Evolutionary conservation across 2,888 invertebrate genomes (phyloP).

Genomic region (Agriopis leucophaearia): DNA sequence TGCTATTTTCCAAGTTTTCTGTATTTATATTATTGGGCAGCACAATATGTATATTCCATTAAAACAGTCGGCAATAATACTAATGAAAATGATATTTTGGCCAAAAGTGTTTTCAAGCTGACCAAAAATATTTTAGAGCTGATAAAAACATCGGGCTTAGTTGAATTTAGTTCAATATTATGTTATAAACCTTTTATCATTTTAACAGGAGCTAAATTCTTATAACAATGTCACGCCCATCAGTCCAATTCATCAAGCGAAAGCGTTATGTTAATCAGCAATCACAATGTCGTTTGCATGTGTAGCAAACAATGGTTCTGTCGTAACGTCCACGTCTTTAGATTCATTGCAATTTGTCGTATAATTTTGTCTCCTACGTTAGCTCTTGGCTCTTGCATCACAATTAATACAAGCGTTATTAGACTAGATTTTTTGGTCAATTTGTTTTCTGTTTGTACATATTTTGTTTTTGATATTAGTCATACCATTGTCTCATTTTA

Average conservation of each 20-base stretch:
- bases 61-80: too few species aligned
- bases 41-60: too few species aligned
- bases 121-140: too few species aligned
- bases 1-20: too few species aligned
- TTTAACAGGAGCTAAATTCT: conserved; percentile 16
- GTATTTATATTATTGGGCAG: too few species aligned
- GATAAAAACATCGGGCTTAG: background rate
- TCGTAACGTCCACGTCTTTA: conserved; percentile 65
- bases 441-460: background rate
- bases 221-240: conserved; percentile 17
- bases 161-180: background rate
- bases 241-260: conserved; percentile 22
- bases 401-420: background rate
- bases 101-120: too few species aligned
- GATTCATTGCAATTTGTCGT: conserved; percentile 67
- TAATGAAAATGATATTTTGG: too few species aligned
- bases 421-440: background rate
- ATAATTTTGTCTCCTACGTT: conserved; percentile 76
- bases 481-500: too few species aligned
- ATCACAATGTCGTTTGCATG: conserved; percentile 47
- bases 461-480: background rate
- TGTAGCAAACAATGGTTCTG: conserved; percentile 67
- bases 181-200: background rate
- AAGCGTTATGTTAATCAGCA: conserved; percentile 29
- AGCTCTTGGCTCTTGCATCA: conserved; percentile 53